Conservation (phyloP, 2,113 vertebrate species). For the Emydocephalus ijimae region DNA sequence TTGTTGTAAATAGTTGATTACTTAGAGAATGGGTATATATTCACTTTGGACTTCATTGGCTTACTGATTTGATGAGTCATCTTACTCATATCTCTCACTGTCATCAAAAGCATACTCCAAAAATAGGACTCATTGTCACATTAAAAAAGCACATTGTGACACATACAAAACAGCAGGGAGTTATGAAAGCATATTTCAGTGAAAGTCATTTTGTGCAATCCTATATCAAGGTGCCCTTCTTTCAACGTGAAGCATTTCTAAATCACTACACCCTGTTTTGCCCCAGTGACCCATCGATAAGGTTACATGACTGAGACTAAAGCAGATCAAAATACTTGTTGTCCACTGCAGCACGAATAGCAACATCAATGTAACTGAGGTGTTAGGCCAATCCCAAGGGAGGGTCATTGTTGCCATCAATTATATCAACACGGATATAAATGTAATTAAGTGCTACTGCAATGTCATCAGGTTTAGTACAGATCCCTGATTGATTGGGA, state of each 20-base stretch:
- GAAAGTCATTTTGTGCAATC: neutral
- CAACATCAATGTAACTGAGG: neutral
- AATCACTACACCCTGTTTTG: neutral
- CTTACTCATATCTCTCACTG: neutral
- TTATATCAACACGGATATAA: neutral
- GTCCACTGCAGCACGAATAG: neutral
- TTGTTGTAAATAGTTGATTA: neutral
- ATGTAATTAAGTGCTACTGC: neutral
- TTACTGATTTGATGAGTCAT: neutral
- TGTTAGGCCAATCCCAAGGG: neutral
- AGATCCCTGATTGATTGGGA: neutral
- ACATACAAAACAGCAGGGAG: neutral
- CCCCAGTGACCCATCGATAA: neutral
- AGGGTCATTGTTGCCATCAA: neutral
- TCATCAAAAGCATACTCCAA: neutral
- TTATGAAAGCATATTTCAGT: neutral
- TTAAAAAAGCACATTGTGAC: neutral
- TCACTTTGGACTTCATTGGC: neutral
- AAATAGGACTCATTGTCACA: neutral
- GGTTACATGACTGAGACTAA: neutral
- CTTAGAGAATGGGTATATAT: neutral
- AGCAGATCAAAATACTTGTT: neutral
- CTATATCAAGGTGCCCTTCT: neutral
- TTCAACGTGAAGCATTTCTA: neutral
- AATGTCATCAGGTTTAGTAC: neutral